A percentile compares a stretch with the other conserved stretches of the same genome.
These are phyloP conservation scores for Drosophila dunni DNA, from an alignment of 1,140 invertebrate genomes.

Conservation along the genomic window DNA sequence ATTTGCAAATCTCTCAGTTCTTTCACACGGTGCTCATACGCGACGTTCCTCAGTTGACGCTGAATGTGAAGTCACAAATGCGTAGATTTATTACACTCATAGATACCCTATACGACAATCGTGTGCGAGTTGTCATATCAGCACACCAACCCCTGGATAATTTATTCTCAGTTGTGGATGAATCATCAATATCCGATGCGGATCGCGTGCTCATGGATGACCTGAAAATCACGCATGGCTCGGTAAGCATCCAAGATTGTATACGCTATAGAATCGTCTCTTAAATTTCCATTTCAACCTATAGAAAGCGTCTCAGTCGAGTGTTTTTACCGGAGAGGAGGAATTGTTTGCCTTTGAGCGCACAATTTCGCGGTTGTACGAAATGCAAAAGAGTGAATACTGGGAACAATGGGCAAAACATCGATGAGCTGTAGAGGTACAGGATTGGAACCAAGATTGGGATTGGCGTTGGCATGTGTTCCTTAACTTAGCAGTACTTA, in stretches of 20 bases:
- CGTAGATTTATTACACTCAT: constrained; percentile 98
- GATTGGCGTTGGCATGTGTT: too few species aligned
- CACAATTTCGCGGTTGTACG: constrained; percentile 95
- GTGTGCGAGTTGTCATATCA: constrained; percentile 92
- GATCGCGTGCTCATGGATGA: constrained; percentile 97
- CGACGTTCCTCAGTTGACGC: constrained; percentile 93
- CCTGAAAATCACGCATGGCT: constrained; percentile 86
- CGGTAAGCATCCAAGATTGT: constrained; percentile 41
- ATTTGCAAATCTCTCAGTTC: constrained; percentile 94
- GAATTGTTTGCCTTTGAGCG: constrained; percentile 98
- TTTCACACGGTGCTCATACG: constrained; percentile 98
- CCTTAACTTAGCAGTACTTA: constrained; percentile 19
- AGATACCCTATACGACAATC: constrained; percentile 98
- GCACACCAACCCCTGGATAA: constrained; percentile 90
- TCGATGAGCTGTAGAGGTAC: constrained; percentile 67
- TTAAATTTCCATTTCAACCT: background rate
- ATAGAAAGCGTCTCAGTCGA: constrained; percentile 86
- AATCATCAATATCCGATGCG: constrained; percentile 88
- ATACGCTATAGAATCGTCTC: background rate
- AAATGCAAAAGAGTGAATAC: constrained; percentile 98
- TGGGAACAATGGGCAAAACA: constrained; percentile 92
- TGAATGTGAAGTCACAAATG: constrained; percentile 92
- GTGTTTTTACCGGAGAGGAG: constrained; percentile 98
- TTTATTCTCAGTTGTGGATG: constrained; percentile 89
- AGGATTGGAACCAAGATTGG: background rate